Conservation (phyloP, 1,140 invertebrate species). For the Chrysomallon squamiferum region DNA sequence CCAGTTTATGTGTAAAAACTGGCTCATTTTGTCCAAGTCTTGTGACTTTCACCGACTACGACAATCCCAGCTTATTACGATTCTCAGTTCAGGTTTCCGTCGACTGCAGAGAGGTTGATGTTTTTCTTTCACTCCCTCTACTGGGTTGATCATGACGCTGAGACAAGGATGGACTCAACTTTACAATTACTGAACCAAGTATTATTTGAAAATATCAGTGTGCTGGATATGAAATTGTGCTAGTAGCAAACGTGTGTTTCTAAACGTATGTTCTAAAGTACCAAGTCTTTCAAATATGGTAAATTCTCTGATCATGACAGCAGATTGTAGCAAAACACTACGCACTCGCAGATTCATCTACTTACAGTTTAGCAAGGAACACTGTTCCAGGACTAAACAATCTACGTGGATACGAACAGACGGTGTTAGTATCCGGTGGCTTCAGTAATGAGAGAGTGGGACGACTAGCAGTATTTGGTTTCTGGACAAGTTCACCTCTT, state of each 20-base stretch:
- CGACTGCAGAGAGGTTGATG: constrained; percentile 72
- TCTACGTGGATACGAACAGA: constrained; percentile 74
- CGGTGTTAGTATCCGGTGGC: constrained; percentile 75
- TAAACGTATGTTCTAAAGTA: background rate
- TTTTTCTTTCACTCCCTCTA: constrained; percentile 69
- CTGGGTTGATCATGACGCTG: constrained; percentile 66
- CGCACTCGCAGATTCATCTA: too few relatives aligned
- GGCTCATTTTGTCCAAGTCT: constrained; percentile 69
- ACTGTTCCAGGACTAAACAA: constrained; percentile 56
- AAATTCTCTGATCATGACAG: background rate
- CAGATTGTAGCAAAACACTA: background rate
- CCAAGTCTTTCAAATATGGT: background rate
- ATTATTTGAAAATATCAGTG: constrained; percentile 22
- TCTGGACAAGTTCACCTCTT: constrained; percentile 68
- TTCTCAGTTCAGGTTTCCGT: constrained; percentile 75
- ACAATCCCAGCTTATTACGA: constrained; percentile 69
- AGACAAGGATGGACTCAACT: constrained; percentile 59
- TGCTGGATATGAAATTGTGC: constrained; percentile 16
- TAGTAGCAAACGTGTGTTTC: background rate
- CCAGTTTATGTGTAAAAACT: constrained; percentile 73
- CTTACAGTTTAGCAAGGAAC: background rate
- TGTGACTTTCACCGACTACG: constrained; percentile 71
- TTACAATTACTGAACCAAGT: constrained; percentile 21
- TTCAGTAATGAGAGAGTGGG: constrained; percentile 71
- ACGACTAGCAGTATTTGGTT: constrained; percentile 77